These are phyloP conservation scores for Achroia grisella DNA, from an alignment of 1,140 invertebrate genomes.

Conservation along the genomic window DNA sequence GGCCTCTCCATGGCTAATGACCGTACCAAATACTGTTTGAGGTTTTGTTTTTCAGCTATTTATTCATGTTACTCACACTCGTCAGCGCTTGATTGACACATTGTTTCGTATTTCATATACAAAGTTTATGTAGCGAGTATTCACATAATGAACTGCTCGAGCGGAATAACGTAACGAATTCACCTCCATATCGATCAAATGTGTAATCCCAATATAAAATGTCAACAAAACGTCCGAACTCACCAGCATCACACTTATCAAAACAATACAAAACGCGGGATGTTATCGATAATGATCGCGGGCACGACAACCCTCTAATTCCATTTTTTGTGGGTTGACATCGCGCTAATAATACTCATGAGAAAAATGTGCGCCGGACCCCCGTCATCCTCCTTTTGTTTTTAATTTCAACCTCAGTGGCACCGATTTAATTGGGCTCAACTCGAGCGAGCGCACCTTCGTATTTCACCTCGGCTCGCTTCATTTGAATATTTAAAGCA, in stretches of 20 bases:
- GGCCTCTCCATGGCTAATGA: constrained; percentile 43
- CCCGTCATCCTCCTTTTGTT: constrained; percentile 69
- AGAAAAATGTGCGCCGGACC: constrained; percentile 68
- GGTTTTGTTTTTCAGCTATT: constrained; percentile 43
- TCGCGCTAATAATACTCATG: constrained; percentile 72
- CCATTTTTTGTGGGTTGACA: constrained; percentile 69
- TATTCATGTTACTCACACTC: constrained; percentile 21
- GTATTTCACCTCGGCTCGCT: constrained; percentile 70
- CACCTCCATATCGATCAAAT: constrained; percentile 44
- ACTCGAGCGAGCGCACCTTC: constrained; percentile 67
- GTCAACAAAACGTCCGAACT: constrained; percentile 51
- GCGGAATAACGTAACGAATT: constrained; percentile 17
- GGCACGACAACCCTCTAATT: constrained; percentile 55
- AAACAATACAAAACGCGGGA: constrained; percentile 69
- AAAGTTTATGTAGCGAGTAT: constrained; percentile 8
- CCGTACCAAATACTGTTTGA: constrained; percentile 32
- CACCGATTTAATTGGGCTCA: constrained; percentile 72
- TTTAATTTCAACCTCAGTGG: constrained; percentile 73
- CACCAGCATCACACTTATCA: constrained; percentile 60
- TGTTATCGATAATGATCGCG: constrained; percentile 66
- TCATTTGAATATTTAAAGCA: constrained; percentile 74
- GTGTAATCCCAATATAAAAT: constrained; percentile 49
- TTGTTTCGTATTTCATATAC: constrained; percentile 15
- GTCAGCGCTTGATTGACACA: constrained; percentile 39
- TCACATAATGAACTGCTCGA: constrained; percentile 5